These are phyloP conservation scores for Thymallus thymallus DNA, from an alignment of 2,113 vertebrate species.

Conservation along the genomic window DNA sequence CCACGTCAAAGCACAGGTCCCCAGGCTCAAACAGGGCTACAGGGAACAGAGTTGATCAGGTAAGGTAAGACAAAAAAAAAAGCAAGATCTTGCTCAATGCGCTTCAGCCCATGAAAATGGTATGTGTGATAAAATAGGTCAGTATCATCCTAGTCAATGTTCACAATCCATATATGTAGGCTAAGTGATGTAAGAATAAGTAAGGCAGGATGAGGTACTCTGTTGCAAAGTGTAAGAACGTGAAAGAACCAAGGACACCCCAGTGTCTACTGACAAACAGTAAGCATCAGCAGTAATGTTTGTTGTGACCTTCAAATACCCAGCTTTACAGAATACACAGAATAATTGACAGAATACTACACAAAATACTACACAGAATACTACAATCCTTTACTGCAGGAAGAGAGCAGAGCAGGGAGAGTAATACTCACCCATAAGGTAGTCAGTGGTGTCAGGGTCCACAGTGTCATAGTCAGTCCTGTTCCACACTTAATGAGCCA, in stretches of 20 bases:
- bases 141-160: not conserved
- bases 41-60: not conserved
- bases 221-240: not conserved
- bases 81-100: not conserved
- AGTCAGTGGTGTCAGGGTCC: conserved; percentile 71
- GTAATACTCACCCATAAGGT: conserved; percentile 71
- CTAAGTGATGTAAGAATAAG: not conserved
- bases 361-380: too few species aligned
- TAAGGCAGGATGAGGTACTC: not conserved
- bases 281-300: not conserved
- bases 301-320: not conserved
- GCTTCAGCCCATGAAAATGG: not conserved
- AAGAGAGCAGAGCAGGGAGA: not conserved
- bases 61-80: too few species aligned
- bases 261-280: not conserved
- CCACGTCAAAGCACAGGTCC: conserved; percentile 69
- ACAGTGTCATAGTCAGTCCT: conserved; percentile 67
- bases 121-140: not conserved
- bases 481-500: too few species aligned
- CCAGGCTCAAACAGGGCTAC: conserved; percentile 76
- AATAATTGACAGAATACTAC: too few species aligned
- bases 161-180: not conserved
- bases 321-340: not conserved
- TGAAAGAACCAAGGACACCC: conserved; percentile 10
- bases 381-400: not conserved